A percentile compares a stretch with the other conserved stretches of the same genome.
Conservation (phyloP, 2,888 invertebrate species). For the Dorcus hopei region DNA sequence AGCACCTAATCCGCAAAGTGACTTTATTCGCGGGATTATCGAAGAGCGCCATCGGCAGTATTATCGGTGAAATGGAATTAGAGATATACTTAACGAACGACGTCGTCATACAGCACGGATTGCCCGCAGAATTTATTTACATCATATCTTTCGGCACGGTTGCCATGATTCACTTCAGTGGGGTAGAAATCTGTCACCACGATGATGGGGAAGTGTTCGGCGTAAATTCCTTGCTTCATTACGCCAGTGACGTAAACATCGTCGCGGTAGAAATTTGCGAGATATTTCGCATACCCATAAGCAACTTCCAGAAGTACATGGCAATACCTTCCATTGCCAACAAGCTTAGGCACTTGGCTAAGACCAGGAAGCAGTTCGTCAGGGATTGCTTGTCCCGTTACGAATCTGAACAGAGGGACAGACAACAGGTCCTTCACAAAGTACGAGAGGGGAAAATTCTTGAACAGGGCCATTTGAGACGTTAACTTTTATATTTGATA, state of each 20-base stretch:
- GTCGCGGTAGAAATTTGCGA: slow-evolving; percentile 42
- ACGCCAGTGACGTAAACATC: slow-evolving; percentile 19
- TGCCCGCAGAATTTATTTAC: slow-evolving; percentile 49
- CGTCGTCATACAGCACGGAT: slow-evolving; percentile 46
- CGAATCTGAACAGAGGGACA: slow-evolving; percentile 1
- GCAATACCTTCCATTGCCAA: slow-evolving; percentile 41
- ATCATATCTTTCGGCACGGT: slow-evolving; percentile 55
- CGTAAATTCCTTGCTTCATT: slow-evolving; percentile 31
- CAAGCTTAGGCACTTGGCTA: slow-evolving; percentile 44
- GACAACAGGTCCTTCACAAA: slow-evolving; percentile 22
- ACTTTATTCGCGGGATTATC: slow-evolving; percentile 54
- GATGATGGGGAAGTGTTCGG: slow-evolving; percentile 56
- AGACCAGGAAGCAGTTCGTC: slow-evolving; percentile 34
- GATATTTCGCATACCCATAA: slow-evolving; percentile 34
- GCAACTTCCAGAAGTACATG: slow-evolving; percentile 33
- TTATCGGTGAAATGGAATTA: slow-evolving; percentile 53
- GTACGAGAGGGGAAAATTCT: slow-evolving; percentile 26
- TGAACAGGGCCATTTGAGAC: slow-evolving; percentile 17
- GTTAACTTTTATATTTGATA: not conserved
- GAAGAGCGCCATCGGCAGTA: slow-evolving; percentile 48
- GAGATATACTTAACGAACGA: slow-evolving; percentile 55
- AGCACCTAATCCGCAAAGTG: slow-evolving; percentile 54
- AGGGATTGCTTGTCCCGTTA: slow-evolving; percentile 16
- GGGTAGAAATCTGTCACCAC: slow-evolving; percentile 53
- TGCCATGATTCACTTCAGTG: slow-evolving; percentile 45